These are phyloP conservation scores for Neria commutata DNA, from an alignment of 2,888 invertebrate genomes.

Conservation along the genomic window DNA sequence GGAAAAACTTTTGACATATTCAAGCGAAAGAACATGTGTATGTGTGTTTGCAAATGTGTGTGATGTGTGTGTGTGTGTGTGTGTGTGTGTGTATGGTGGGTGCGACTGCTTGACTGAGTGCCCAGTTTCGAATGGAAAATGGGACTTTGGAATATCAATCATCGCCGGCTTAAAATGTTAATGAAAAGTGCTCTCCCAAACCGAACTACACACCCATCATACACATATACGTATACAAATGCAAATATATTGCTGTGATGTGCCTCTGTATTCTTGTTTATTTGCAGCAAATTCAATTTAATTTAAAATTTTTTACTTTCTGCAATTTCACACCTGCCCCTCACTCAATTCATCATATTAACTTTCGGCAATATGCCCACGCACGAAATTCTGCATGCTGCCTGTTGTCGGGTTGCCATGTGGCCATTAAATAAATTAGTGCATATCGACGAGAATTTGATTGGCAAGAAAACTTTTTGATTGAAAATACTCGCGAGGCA, in stretches of 20 bases:
- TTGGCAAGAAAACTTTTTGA: no score
- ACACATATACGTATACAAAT: neutral
- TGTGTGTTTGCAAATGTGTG: neutral
- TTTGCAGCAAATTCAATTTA: neutral
- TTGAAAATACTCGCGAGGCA: no score
- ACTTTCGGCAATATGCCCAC: no score
- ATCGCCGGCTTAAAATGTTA: conserved; percentile 31
- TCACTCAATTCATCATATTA: no score
- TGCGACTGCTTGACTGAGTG: neutral
- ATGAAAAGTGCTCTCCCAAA: conserved; percentile 14
- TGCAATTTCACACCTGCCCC: neutral
- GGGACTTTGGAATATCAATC: conserved; percentile 42
- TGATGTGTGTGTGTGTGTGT: conserved; percentile 25
- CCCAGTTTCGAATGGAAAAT: neutral
- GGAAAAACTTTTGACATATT: conserved; percentile 49
- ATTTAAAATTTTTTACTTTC: neutral
- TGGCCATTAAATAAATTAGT: no score
- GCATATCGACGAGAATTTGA: no score
- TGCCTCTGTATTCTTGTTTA: neutral
- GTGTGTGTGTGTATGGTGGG: conserved; percentile 35
- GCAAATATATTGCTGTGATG: neutral
- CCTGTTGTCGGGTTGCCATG: no score
- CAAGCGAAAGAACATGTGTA: neutral
- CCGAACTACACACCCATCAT: neutral
- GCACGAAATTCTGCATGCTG: no score